Evolutionary conservation across 2,113 vertebrate species (phyloP), one percentile per base, ranked within the genome.

Genomic region (Peucedramus taeniatus): DNA sequence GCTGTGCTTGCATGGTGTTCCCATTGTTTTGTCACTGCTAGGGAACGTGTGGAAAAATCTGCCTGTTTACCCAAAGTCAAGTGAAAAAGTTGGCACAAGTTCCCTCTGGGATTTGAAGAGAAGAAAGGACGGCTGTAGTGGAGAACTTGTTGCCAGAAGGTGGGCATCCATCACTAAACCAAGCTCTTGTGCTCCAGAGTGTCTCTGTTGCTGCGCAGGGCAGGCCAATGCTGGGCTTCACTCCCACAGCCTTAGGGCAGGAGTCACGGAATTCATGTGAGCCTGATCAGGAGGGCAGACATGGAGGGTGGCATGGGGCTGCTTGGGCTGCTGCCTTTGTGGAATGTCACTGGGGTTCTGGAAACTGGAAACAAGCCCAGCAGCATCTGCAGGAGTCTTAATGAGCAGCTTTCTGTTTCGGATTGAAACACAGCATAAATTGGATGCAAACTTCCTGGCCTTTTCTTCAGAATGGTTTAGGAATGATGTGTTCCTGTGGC

Each of bases 151-250:
- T 54, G 60, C 45, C 26, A 33, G 17, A 64, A 63, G 44, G 20
- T 8, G 6, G 20, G 0, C 23, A 14, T n/a, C 26, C 40, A 21
- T 39, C 6, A 5, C 22, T 27, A 5, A 37, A 76, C n/a, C 9
- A 6, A 20, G 10, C 37, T 3, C 12, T 4, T 10, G 10, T 56
- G 45, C 59, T 79, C 16, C 0, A 0, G 24, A 33, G 33, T 1
- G 14, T 54, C 30, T 44, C 37, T 63, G 59, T n/a, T 45, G 8
- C 21, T 51, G 69, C 0, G 0, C 44, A 31, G 68, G 33, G 26
- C n/a, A 31, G 40, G 31, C 15, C 27, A 20, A 10, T 31, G 33
- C 35, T 24, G 44, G 6, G 28, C 59, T 49, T 51, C 9, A 0
- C 28, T 53, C 45, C 47, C 27, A 26, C 8, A 4, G 56, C 19